Percentiles rank a stretch among this genome's conserved stretches.
Conservation (phyloP, 2,888 invertebrate species). For the Spodoptera exigua region DNA sequence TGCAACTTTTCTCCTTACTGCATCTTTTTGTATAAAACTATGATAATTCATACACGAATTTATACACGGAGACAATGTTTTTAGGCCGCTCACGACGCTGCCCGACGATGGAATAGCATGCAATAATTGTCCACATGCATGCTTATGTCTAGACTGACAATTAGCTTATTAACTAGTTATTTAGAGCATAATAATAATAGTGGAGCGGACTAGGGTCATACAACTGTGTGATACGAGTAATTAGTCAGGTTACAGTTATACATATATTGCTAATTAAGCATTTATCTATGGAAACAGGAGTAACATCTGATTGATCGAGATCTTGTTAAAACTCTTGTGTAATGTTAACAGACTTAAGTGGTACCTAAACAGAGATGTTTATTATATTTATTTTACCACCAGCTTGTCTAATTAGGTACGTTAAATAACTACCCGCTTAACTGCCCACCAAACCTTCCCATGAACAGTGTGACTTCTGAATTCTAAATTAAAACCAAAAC, state of each 20-base stretch:
- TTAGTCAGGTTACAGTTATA: slow-evolving; percentile 1
- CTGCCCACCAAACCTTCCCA: too few relatives aligned
- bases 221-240: slow-evolving; percentile 19
- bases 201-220: slow-evolving; percentile 48
- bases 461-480: too few relatives aligned
- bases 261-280: too few relatives aligned
- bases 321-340: too few relatives aligned
- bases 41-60: slow-evolving; percentile 42
- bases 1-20: slow-evolving; percentile 43
- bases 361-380: too few relatives aligned
- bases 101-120: slow-evolving; percentile 34
- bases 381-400: too few relatives aligned
- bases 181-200: slow-evolving; percentile 63
- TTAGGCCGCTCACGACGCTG: slow-evolving; percentile 51
- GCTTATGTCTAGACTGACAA: slow-evolving; percentile 52
- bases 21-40: slow-evolving; percentile 28
- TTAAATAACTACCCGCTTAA: too few relatives aligned
- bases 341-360: too few relatives aligned
- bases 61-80: slow-evolving; percentile 49
- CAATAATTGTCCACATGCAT: slow-evolving; percentile 50
- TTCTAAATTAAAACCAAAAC: slow-evolving; percentile 2
- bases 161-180: slow-evolving; percentile 63
- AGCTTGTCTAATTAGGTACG: too few relatives aligned
- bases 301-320: too few relatives aligned
- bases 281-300: too few relatives aligned